Conservation (phyloP, 2,888 invertebrate genomes). For the Agrochola litura region DNA sequence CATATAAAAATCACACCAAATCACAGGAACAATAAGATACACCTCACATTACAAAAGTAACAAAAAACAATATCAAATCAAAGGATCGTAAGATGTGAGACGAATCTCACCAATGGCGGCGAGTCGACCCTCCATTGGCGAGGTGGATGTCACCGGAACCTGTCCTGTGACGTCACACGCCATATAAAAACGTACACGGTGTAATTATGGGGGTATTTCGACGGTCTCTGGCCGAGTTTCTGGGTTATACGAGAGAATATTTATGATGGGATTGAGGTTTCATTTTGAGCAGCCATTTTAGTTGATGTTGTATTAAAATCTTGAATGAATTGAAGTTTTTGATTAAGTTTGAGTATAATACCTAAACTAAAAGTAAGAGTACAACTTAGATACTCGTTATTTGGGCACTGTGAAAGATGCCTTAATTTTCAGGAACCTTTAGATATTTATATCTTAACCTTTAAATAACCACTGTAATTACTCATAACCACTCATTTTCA, state of each 20-base stretch:
- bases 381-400: neutral
- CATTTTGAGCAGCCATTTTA: neutral
- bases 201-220: conserved; percentile 55
- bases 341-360: neutral
- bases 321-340: neutral
- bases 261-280: conserved; percentile 6
- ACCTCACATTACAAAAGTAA: conserved; percentile 51
- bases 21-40: conserved; percentile 42
- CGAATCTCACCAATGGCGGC: conserved; percentile 76
- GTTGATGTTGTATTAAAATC: neutral
- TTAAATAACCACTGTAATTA: conserved; percentile 9
- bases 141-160: conserved; percentile 72
- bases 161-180: conserved; percentile 66
- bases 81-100: conserved; percentile 56
- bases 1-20: conserved; percentile 20
- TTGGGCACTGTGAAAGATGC: neutral
- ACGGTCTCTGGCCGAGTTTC: conserved; percentile 15
- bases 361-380: neutral
- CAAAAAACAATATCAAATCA: conserved; percentile 66
- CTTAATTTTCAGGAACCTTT: neutral
- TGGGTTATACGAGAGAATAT: conserved; percentile 11
- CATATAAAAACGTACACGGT: conserved; percentile 55
- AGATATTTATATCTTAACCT: neutral
- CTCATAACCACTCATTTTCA: neutral
- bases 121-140: conserved; percentile 72